phyloP scores from a whole-genome alignment of 2,888 invertebrate genomes.

The Fissipunctia ypsillon region DNA sequence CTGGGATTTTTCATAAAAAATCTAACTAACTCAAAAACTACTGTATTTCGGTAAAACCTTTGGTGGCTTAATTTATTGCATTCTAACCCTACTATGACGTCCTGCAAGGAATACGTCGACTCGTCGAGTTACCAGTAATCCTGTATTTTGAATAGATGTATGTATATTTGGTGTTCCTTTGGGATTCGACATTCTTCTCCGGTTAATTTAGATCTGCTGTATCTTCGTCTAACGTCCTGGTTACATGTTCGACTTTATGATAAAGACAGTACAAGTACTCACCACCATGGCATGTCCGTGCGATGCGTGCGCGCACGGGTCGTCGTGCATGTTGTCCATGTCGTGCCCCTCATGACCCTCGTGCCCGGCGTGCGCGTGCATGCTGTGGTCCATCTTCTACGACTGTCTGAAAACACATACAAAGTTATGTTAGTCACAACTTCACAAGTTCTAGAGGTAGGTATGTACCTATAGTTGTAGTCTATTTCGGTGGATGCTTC shows the following conservation, averaged over 20 bases:
- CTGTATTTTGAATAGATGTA: too few relatives aligned
- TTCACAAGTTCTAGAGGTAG: neutral
- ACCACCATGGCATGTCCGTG: conserved; percentile 81
- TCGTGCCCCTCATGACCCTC: conserved; percentile 34
- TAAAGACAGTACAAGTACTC: conserved; percentile 42
- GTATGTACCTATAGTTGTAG: neutral
- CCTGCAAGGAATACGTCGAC: too few relatives aligned
- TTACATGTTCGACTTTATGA: neutral
- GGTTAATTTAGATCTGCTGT: neutral
- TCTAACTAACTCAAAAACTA: too few relatives aligned
- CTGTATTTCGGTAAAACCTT: too few relatives aligned
- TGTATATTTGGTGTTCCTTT: neutral
- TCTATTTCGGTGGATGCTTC: neutral
- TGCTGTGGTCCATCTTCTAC: conserved; percentile 51
- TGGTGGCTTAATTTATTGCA: too few relatives aligned
- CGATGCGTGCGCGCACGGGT: conserved; percentile 66
- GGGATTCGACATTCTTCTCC: neutral
- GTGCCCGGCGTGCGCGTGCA: conserved; percentile 59
- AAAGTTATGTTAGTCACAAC: conserved; percentile 1
- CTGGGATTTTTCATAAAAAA: too few relatives aligned
- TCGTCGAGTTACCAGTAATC: too few relatives aligned
- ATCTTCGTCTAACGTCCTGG: neutral
- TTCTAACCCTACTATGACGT: too few relatives aligned
- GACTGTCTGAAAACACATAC: conserved; percentile 40
- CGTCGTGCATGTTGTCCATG: conserved; percentile 50